Conservation (phyloP, 2,888 invertebrate species). For the Argyra leucocephala region DNA sequence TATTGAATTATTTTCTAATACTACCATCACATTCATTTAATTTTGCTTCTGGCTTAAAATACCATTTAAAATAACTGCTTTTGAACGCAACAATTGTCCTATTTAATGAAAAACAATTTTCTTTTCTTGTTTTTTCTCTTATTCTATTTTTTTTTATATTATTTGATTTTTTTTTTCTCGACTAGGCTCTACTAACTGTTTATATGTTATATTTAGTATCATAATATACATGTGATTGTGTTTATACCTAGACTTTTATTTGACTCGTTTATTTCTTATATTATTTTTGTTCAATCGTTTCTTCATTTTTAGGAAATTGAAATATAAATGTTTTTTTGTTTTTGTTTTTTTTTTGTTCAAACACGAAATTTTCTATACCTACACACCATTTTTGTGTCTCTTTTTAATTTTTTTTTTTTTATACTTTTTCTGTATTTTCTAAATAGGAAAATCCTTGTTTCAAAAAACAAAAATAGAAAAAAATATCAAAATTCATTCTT, state of each 20-base stretch:
- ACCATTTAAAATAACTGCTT: neutral
- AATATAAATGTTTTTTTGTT: too few species aligned
- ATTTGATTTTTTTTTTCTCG: neutral
- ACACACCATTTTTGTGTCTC: neutral
- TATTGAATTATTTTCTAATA: neutral
- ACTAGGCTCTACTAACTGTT: neutral
- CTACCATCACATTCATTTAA: neutral
- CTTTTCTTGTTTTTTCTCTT: neutral
- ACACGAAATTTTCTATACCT: neutral
- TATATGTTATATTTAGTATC: too few species aligned
- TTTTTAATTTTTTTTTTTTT: neutral
- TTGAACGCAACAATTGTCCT: neutral
- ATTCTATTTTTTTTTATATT: neutral
- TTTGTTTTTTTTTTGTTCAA: too few species aligned
- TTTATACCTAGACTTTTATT: too few species aligned
- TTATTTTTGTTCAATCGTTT: too few species aligned
- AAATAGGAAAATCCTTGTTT: too few species aligned
- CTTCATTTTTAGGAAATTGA: too few species aligned
- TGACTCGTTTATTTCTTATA: too few species aligned
- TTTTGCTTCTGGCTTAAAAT: slow-evolving; percentile 1
- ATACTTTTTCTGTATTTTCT: too few species aligned
- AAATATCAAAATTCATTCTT: neutral
- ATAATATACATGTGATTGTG: too few species aligned
- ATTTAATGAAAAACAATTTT: slow-evolving; percentile 2
- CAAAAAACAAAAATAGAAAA: too few species aligned